phyloP scores from a whole-genome alignment of 2,797 vertebrate species.

The Propithecus deckenii region DNA sequence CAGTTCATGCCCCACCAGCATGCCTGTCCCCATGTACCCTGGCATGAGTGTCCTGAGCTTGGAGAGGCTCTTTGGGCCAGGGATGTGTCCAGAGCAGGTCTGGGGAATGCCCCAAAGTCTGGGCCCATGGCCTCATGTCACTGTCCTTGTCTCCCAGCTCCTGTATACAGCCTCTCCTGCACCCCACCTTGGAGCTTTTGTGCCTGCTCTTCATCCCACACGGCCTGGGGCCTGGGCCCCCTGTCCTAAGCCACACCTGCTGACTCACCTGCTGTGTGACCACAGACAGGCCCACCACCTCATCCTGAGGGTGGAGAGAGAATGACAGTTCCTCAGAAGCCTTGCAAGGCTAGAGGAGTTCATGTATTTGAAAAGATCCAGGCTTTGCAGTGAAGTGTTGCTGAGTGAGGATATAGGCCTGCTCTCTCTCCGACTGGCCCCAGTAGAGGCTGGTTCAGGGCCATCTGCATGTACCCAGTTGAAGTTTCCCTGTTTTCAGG shows the following conservation, averaged over 20 bases:
- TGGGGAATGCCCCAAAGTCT: not conserved
- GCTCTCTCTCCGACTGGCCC: not conserved
- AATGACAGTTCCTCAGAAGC: not conserved
- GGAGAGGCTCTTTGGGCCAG: not conserved
- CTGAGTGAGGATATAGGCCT: no score
- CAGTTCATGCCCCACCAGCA: not conserved
- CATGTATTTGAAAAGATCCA: not conserved
- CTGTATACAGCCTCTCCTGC: not conserved
- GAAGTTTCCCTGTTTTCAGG: not conserved
- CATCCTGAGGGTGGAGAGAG: not conserved
- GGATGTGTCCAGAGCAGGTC: not conserved
- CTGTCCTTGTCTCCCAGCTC: not conserved
- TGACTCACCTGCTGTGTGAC: not conserved
- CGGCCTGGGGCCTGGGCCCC: not conserved
- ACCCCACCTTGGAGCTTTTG: not conserved
- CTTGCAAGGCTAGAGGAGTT: not conserved
- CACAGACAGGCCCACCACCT: not conserved
- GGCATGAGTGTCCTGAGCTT: not conserved
- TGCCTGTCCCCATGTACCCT: not conserved
- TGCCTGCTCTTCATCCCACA: not conserved
- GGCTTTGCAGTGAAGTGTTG: not conserved
- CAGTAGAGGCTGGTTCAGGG: not conserved
- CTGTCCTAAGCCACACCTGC: not conserved
- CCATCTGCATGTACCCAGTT: not conserved
- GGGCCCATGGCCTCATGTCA: not conserved